Base-by-base conservation (phyloP, 2,113 vertebrate genomes). In the Prolemur simus region DNA sequence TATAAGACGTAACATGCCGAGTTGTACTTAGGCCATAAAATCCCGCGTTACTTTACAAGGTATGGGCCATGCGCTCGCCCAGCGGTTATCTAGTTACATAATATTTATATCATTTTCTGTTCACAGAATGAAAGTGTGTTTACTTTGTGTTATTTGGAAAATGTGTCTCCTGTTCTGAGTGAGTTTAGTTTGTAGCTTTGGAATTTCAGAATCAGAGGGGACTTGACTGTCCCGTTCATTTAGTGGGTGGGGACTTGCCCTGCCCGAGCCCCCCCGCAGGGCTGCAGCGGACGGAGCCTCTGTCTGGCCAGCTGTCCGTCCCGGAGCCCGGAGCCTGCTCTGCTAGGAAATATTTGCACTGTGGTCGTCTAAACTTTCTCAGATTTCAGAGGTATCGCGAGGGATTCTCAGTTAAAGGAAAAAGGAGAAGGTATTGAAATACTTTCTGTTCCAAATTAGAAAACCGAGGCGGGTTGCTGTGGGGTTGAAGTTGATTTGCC, bases 251-350 rank as follows among this genome's bases (percentile, higher is more conserved):
- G 54, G 47, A 10, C 27, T 20, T 15, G 23, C 6, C 27, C 39
- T 15, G 0, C 39, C 32, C 42, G 0, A 23, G 56, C 12, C 27
- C 21, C 21, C 8, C 17, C 4, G 56, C 13, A 6, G 29, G 49
- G 11, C 83, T 34, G 5, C 52, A 0, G 20, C 3, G 20, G 49
- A 54, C 3, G 20, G 49, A 54, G 13, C 32, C 12, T n/a, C 58
- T 42, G 27, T 25, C 17, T 3, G 5, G 7, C 76, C 17, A 11
- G 49, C 7, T 14, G 0, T 39, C 21, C 11, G 4, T 42, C 14
- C 58, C 10, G 2, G 32, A 58, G 37, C 21, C 47, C 8, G 23
- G 29, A 76, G 58, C 76, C 39, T 6, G 2, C 77, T 93, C 32
- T 63, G 60, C 69, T 74, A 0, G 25, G 68, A 29, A 14, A 4